Conservation (phyloP, 2,888 invertebrate species). For the Dicycla oo region DNA sequence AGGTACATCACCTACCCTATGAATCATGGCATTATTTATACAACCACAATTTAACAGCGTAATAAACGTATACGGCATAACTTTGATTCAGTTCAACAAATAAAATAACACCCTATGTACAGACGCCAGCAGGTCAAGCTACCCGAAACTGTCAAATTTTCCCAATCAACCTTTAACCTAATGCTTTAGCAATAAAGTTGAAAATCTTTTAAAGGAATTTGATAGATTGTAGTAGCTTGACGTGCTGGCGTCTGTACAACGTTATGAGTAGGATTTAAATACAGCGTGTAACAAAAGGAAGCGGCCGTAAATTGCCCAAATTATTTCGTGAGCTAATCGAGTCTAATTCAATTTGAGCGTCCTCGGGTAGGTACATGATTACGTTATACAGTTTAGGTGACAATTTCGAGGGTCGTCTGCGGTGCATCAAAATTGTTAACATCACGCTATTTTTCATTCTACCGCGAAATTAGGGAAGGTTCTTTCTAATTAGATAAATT, state of each 20-base stretch:
- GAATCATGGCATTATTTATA: conserved; percentile 18
- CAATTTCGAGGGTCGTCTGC: conserved; percentile 45
- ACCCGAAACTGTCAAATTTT: too few species aligned
- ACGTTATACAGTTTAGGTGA: conserved; percentile 48
- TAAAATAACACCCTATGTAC: too few species aligned
- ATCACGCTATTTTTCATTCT: conserved; percentile 32
- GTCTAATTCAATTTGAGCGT: conserved; percentile 57
- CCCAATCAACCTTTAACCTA: too few species aligned
- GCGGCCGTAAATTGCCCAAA: conserved; percentile 32
- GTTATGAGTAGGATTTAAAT: conserved; percentile 17
- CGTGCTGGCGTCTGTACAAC: too few species aligned
- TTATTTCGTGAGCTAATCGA: conserved; percentile 58
- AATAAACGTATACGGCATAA: conserved; percentile 35
- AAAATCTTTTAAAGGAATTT: too few species aligned
- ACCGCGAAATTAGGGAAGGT: conserved; percentile 2
- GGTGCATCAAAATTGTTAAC: conserved; percentile 48
- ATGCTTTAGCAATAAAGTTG: too few species aligned
- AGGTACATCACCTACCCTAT: background rate
- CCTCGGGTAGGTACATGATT: conserved; percentile 50
- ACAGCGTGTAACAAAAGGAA: conserved; percentile 42
- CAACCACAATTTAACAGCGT: conserved; percentile 6
- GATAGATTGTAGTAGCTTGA: too few species aligned
- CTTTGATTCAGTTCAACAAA: conserved; percentile 31
- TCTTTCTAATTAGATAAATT: background rate
- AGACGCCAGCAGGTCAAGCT: too few species aligned